Percentiles rank a stretch among this genome's conserved stretches.
phyloP scores from a whole-genome alignment of 1,140 invertebrate genomes.

The Micrasema minimum region DNA sequence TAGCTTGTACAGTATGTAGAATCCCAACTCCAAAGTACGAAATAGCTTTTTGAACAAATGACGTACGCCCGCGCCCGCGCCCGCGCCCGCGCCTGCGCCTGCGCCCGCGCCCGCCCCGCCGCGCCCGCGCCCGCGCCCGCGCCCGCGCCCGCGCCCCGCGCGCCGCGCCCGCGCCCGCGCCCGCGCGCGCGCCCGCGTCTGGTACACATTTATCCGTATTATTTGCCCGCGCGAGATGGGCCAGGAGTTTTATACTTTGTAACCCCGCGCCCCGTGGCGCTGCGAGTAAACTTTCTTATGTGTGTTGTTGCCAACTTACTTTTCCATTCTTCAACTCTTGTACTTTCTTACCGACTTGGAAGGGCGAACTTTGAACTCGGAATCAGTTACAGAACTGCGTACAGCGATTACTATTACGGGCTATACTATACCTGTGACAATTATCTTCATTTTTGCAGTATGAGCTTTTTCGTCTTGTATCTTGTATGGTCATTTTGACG shows the following conservation, averaged over 20 bases:
- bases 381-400: too few species aligned
- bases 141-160: too few species aligned
- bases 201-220: slow-evolving; percentile 28
- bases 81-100: too few species aligned
- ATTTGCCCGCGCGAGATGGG: slow-evolving; percentile 7
- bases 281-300: slow-evolving; percentile 41
- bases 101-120: too few species aligned
- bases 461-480: too few species aligned
- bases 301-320: slow-evolving; percentile 35
- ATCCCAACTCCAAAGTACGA: slow-evolving; percentile 1
- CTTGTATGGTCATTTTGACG: too few species aligned
- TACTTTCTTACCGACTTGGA: slow-evolving; percentile 23
- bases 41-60: slow-evolving; percentile 23
- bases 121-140: too few species aligned
- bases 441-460: too few species aligned
- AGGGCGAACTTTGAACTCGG: slow-evolving; percentile 32
- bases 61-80: slow-evolving; percentile 15
- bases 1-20: neutral
- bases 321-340: slow-evolving; percentile 24
- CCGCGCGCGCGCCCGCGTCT: neutral
- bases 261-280: slow-evolving; percentile 26
- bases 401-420: too few species aligned
- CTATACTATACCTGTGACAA: too few species aligned
- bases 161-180: too few species aligned
- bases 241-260: slow-evolving; percentile 24